Percentiles rank a stretch among this genome's conserved stretches.
phyloP scores from a whole-genome alignment of 2,888 invertebrate genomes.

The Stegophylla sp. region DNA sequence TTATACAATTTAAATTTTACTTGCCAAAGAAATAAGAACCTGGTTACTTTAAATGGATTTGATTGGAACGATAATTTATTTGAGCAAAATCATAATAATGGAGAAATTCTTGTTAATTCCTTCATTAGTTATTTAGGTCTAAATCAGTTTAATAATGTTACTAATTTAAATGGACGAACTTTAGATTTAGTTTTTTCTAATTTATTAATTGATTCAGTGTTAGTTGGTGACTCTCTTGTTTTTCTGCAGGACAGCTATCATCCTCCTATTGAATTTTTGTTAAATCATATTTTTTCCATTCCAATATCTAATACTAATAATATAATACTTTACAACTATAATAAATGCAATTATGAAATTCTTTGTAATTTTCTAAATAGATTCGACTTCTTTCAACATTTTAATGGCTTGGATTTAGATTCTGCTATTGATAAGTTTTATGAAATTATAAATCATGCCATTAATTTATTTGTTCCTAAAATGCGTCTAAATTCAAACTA shows the following conservation, averaged over 20 bases:
- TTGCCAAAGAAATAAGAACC: no score
- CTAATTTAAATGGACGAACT: not conserved
- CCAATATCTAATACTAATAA: not conserved
- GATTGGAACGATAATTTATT: not conserved
- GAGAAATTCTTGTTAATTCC: not conserved
- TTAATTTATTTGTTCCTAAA: conserved; percentile 6
- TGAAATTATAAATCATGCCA: conserved; percentile 8
- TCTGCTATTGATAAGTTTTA: not conserved
- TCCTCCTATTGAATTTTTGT: not conserved
- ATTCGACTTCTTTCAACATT: not conserved
- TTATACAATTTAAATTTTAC: no score
- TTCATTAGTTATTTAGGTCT: conserved; percentile 7
- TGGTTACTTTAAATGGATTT: not conserved
- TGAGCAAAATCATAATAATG: not conserved
- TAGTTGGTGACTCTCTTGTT: not conserved
- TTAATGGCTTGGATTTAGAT: not conserved
- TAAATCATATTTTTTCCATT: not conserved
- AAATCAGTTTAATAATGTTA: conserved; percentile 10
- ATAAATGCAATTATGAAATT: not conserved
- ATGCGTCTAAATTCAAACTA: not conserved
- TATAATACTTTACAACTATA: not conserved
- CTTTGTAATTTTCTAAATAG: not conserved
- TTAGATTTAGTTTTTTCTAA: conserved; percentile 19
- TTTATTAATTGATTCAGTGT: not conserved
- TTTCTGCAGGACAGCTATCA: not conserved